Evolutionary conservation across 2,113 vertebrate genomes (phyloP), one percentile per base, ranked within the genome.

Genomic region (Engraulis encrasicolus): DNA sequence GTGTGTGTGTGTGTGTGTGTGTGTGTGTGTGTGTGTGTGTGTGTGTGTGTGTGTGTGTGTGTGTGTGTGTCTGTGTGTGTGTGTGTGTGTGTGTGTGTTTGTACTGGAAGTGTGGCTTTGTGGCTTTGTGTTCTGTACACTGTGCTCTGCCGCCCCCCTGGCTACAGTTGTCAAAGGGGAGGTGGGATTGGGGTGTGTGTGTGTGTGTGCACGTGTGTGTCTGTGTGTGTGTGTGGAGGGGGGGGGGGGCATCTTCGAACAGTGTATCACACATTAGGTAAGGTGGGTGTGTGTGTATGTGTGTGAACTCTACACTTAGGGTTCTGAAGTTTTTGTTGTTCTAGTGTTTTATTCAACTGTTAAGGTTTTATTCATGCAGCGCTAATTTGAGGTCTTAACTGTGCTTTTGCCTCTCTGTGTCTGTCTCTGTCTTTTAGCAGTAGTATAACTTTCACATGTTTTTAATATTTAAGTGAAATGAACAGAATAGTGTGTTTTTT

Each of bases 81-180:
- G n/a, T n/a, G n/a, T n/a, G n/a, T n/a, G n/a, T n/a, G n/a, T n/a
- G n/a, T n/a, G n/a, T n/a, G n/a, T n/a, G n/a, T n/a, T n/a, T n/a
- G n/a, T n/a, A n/a, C n/a, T n/a, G n/a, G n/a, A n/a, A n/a, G n/a
- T n/a, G n/a, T n/a, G n/a, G 58, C 34, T 31, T 86, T 86, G 87
- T 89, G 86, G 87, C 87, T 89, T 86, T 81, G 83, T 86, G 40
- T 34, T 23, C 12, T 38, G 23, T 74, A 74, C 66, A 34, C 66
- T 74, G 31, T 74, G 66, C n/a, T 27, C 23, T 66, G 17, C 17
- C 52, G 19, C 23, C 27, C 66, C 31, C 27, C 15, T 27, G 15
- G 66, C 12, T 34, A 31, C 31, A 31, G 12, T 31, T 74, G 66
- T 74, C 66, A 34, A 17, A 27, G 9, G 23, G 58, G 20, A 1